Evolutionary conservation across 2,113 vertebrate species (phyloP).

Genomic region (Notechis scutatus): DNA sequence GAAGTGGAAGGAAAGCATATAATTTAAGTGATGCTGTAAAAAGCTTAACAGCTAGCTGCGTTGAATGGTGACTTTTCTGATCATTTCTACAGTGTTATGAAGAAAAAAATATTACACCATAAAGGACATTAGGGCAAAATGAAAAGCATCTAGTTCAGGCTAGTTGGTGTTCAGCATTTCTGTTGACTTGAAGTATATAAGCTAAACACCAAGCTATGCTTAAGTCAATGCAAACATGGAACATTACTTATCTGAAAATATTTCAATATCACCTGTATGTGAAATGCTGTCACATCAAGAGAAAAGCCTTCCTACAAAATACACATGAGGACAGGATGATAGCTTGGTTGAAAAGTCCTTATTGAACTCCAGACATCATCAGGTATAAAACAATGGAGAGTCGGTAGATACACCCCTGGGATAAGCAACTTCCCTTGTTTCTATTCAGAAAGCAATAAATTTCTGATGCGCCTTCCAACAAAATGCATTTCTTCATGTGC

Average conservation of each 20-base stretch:
- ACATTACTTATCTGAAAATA: not conserved
- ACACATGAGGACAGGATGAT: not conserved
- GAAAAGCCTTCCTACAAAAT: not conserved
- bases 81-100: not conserved
- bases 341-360: not conserved
- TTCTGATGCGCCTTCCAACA: not conserved
- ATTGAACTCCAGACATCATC: not conserved
- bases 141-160: not conserved
- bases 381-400: not conserved
- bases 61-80: not conserved
- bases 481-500: not conserved
- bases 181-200: not conserved
- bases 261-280: not conserved
- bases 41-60: not conserved
- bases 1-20: not conserved
- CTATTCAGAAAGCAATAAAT: not conserved
- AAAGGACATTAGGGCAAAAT: not conserved
- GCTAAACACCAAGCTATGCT: not conserved
- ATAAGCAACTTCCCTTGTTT: not conserved
- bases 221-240: not conserved
- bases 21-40: conserved; percentile 18
- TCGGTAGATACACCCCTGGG: not conserved
- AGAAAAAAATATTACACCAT: not conserved
- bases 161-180: not conserved
- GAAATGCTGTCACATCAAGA: not conserved